Base-by-base conservation (phyloP, 2,888 invertebrate species). In the Beris chalybata region DNA sequence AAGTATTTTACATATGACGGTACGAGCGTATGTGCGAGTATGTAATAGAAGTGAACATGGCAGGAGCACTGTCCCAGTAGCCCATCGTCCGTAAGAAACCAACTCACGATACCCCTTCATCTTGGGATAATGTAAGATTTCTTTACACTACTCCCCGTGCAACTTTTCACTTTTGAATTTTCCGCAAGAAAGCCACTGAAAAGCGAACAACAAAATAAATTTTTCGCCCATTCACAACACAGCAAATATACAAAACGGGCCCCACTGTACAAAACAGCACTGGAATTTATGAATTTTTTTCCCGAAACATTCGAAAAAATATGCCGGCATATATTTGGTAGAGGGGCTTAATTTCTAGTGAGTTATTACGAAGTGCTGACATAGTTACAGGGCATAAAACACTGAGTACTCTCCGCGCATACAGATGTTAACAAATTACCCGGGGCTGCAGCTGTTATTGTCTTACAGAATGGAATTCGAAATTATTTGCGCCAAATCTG, bases 341-440 rank as follows among this genome's bases (percentile, higher is more conserved):
- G 48, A n/a, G 48, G 15, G 15, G 13, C 48, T 48, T 6, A 6
- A 11, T n/a, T n/a, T n/a, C 48, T 15, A 48, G 15, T 13, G 48
- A 48, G n/a, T n/a, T 15, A 13, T 48, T 15, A 38, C 38, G 12
- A n/a, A n/a, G 7, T 48, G 48, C 48, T 12, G 15, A 47, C 45
- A 44, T 50, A 61, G 38, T 38, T 9, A 38, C 38, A 38, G 7
- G 38, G 38, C 38, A 38, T 38, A 38, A 38, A 38, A 38, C 38
- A 38, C 9, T 38, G 9, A 38, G 38, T 9, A 30, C 7, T 12
- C 22, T 32, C 50, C 32, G 38, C 50, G n/a, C 4, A 50, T 59
- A 32, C 48, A 59, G 61, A 61, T 61, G 61, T 52, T 61, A 61
- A 61, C 50, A 61, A 61, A 61, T 61, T 61, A 50, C 61, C 7